Evolutionary conservation across 2,888 invertebrate genomes (phyloP).

Genomic region (Dryomyza anilis): DNA sequence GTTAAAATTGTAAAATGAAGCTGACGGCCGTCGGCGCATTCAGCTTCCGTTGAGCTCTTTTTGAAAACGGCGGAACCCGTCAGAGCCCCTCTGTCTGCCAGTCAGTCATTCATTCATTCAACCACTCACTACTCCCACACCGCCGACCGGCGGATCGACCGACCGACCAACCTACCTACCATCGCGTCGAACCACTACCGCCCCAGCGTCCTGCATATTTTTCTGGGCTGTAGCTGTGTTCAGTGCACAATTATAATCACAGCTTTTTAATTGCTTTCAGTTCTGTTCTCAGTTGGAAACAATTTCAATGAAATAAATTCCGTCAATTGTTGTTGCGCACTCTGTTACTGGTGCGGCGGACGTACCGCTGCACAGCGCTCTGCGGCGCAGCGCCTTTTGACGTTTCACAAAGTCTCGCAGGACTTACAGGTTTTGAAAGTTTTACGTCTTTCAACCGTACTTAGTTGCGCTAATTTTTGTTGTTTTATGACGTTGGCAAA

Average conservation of each 20-base stretch:
- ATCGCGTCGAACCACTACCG: neutral
- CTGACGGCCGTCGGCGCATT: conserved; percentile 30
- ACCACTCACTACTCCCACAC: neutral
- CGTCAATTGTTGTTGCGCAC: conserved; percentile 32
- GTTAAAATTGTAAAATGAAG: conserved; percentile 33
- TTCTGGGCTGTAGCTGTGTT: conserved; percentile 26
- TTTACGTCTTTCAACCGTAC: neutral
- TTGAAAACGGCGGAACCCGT: conserved; percentile 17
- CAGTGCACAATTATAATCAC: conserved; percentile 48
- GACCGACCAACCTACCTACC: neutral
- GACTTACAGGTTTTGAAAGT: neutral
- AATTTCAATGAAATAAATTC: conserved; percentile 38
- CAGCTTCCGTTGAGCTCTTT: conserved; percentile 27
- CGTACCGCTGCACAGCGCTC: neutral
- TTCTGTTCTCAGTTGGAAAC: conserved; percentile 44
- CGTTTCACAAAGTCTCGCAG: conserved; percentile 11
- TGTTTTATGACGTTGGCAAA: conserved; percentile 2
- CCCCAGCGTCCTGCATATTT: neutral
- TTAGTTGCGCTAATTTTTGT: neutral
- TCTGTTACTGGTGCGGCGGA: conserved; percentile 1
- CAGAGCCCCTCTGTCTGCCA: conserved; percentile 9
- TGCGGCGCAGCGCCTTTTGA: neutral
- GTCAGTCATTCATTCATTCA: conserved; percentile 16
- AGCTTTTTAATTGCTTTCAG: conserved; percentile 50
- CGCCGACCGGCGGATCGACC: conserved; percentile 12